phyloP scores from a whole-genome alignment of 1,140 invertebrate species.

The Cylas formicarius region DNA sequence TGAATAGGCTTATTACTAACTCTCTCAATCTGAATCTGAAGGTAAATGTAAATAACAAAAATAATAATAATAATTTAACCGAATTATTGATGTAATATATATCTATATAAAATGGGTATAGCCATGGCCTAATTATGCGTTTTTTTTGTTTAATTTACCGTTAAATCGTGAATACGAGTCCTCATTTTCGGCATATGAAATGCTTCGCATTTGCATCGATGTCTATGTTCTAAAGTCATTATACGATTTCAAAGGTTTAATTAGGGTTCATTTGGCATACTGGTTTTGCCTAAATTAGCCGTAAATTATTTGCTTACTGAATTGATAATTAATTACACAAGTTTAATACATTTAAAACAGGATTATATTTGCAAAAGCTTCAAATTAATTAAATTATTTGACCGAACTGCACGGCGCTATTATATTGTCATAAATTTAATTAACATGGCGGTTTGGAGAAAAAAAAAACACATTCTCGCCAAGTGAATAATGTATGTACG shows the following conservation, averaged over 20 bases:
- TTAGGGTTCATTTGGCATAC: slow-evolving; percentile 11
- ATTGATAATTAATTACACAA: slow-evolving; percentile 20
- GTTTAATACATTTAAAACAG: slow-evolving; percentile 14
- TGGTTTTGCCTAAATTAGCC: slow-evolving; percentile 16
- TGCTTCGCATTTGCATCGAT: background rate
- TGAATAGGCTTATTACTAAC: too few species aligned
- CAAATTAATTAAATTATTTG: slow-evolving; percentile 10
- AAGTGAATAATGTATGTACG: too few species aligned
- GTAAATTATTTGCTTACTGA: slow-evolving; percentile 20
- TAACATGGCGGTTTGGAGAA: too few species aligned
- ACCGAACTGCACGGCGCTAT: slow-evolving; percentile 2
- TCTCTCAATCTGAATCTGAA: too few species aligned
- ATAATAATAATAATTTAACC: too few species aligned
- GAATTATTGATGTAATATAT: too few species aligned
- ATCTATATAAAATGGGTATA: too few species aligned
- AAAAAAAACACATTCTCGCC: too few species aligned
- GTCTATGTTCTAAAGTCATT: background rate
- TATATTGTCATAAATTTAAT: slow-evolving; percentile 4
- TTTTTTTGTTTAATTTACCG: background rate
- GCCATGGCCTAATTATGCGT: background rate
- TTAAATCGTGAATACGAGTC: background rate
- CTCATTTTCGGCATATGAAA: background rate
- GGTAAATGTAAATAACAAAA: too few species aligned
- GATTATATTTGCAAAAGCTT: slow-evolving; percentile 19
- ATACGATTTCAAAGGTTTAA: slow-evolving; percentile 3